Evolutionary conservation across 2,797 vertebrate species (phyloP).

Genomic region (Calcarius lapponicus): DNA sequence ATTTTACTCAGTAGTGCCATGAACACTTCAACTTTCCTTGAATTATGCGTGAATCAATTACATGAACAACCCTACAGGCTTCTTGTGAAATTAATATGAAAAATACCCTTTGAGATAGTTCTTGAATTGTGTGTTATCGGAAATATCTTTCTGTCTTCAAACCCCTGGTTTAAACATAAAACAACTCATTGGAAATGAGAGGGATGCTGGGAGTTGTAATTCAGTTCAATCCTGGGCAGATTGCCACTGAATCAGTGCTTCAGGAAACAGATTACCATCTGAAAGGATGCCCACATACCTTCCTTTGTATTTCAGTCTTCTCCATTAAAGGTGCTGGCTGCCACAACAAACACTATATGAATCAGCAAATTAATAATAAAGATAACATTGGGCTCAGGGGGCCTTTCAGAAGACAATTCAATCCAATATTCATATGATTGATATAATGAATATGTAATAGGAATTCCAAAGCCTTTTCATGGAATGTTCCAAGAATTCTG

Average conservation of each 20-base stretch:
- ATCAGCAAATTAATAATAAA: conserved; percentile 43
- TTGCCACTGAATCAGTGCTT: conserved; percentile 38
- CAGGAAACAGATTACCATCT: conserved; percentile 32
- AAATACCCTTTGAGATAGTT: not conserved
- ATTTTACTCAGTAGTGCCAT: not conserved
- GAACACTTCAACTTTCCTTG: not conserved
- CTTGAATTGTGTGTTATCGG: not conserved
- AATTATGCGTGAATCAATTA: conserved; percentile 19
- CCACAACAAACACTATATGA: not conserved
- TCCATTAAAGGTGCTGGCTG: conserved; percentile 32
- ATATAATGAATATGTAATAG: not conserved
- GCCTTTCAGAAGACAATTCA: not conserved
- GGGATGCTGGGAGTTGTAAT: conserved; percentile 35
- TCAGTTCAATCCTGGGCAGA: conserved; percentile 30
- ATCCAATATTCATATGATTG: not conserved
- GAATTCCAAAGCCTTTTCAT: not conserved
- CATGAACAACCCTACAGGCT: not conserved
- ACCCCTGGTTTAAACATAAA: conserved; percentile 36
- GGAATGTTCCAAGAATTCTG: not conserved
- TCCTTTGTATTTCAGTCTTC: conserved; percentile 22
- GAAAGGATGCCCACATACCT: conserved; percentile 17
- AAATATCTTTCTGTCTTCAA: conserved; percentile 29
- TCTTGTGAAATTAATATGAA: not conserved
- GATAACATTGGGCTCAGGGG: not conserved
- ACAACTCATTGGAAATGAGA: not conserved